Evolutionary conservation across 30 jellyfish, hydroid and myxozoan genomes (phyloP), one percentile per base, ranked within the genome.

Genomic region (Catostylus mosaicus): DNA sequence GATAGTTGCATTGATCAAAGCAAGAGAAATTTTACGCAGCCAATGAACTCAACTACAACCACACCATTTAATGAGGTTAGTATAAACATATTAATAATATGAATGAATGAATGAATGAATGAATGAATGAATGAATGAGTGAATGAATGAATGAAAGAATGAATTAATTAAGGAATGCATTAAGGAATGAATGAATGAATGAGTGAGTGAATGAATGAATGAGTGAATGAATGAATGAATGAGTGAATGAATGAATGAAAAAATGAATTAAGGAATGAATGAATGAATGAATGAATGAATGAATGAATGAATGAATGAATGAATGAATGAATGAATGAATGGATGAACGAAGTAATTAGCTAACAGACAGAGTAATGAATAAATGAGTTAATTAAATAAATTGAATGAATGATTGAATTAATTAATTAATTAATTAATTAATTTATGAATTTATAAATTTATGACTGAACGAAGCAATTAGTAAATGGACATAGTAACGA

Each of bases 1-100:
- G 36, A 38, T 1, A 68, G 80, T 20, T 68, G 80, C 37, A 68
- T 38, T 68, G 80, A 68, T 36, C 66, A 1, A n/a, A 36, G 64
- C 38, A 68, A 36, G 57, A 16, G 26, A 34, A 65, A 65, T 65
- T 22, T 26, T 56, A 65, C 57, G 3, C 18, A 9, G 40, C 16
- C 43, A 8, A n/a, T 61, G 43, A 61, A 61, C n/a, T n/a, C n/a
- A n/a, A n/a, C n/a, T n/a, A n/a, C n/a, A n/a, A n/a, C n/a, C n/a
- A n/a, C n/a, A n/a, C n/a, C n/a, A n/a, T n/a, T n/a, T n/a, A n/a
- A n/a, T n/a, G n/a, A n/a, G n/a, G n/a, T n/a, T n/a, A n/a, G n/a
- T n/a, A n/a, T n/a, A n/a, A 43, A 43, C 8, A 43, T 43, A 43
- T 43, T 6, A 16, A 43, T 43, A 43, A 43, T 6, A 43, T 43